These are phyloP conservation scores for Brachionus rubens DNA, from an alignment of 1,140 invertebrate species.

Conservation along the genomic window DNA sequence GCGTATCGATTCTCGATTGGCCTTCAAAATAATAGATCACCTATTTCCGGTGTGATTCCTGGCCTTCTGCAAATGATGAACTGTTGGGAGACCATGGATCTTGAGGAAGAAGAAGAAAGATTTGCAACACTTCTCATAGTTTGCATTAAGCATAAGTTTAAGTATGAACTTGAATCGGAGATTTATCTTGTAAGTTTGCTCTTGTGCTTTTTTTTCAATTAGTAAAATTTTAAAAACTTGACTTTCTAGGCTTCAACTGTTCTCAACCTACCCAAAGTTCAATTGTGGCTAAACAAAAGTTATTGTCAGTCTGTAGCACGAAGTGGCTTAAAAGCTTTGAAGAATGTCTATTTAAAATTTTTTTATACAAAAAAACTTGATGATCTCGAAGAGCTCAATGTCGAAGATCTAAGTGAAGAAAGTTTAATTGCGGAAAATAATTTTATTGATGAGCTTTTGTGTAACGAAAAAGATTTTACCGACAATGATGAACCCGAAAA, in stretches of 20 bases:
- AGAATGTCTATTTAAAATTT: slow-evolving; percentile 1
- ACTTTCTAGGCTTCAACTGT: background rate
- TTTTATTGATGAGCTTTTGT: background rate
- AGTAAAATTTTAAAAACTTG: background rate
- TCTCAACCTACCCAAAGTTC: background rate
- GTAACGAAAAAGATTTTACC: background rate
- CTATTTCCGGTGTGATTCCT: background rate
- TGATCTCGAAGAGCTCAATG: background rate
- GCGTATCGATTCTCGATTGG: background rate
- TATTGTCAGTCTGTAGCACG: background rate
- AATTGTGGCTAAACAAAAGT: background rate
- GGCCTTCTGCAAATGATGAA: background rate
- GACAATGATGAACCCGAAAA: background rate
- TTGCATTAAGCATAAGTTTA: slow-evolving; percentile 3
- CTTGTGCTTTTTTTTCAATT: background rate
- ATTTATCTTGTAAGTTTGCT: background rate
- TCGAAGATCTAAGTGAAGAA: background rate
- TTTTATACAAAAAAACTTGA: background rate
- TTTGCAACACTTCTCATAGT: background rate
- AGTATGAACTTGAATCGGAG: background rate
- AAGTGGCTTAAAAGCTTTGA: background rate
- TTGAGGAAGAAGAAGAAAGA: slow-evolving; percentile 10
- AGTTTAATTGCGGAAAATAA: background rate
- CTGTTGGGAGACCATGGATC: background rate
- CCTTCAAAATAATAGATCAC: background rate